Percentiles rank a stretch among this genome's conserved stretches.
These are phyloP conservation scores for Tapirus indicus DNA, from an alignment of 2,797 vertebrate species.

Conservation along the genomic window DNA sequence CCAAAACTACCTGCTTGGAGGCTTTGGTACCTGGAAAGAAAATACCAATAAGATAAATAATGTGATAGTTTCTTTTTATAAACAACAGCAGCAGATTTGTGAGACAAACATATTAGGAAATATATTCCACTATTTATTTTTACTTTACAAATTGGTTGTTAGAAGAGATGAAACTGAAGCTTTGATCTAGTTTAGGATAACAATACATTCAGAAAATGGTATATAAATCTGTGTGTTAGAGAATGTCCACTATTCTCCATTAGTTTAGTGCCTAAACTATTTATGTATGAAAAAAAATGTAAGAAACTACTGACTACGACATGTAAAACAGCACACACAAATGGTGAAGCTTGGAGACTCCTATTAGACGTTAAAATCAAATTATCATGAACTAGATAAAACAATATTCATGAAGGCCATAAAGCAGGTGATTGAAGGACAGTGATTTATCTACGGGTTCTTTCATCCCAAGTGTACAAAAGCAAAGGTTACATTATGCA, in stretches of 20 bases:
- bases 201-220: background rate
- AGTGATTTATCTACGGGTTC: background rate
- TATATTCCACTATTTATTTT: background rate
- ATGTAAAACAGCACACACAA: background rate
- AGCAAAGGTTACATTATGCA: background rate
- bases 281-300: background rate
- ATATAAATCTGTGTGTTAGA: background rate
- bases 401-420: background rate
- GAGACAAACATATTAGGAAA: background rate
- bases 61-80: background rate
- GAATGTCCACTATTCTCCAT: background rate
- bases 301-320: background rate
- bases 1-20: constrained; percentile 78
- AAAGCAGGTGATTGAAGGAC: background rate
- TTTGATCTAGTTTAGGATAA: constrained; percentile 16
- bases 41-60: constrained; percentile 37
- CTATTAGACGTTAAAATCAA: background rate
- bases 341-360: background rate
- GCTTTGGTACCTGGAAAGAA: constrained; percentile 73
- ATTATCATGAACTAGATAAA: background rate
- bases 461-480: background rate
- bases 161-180: background rate
- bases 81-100: background rate
- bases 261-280: background rate
- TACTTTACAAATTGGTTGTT: background rate